A percentile compares a stretch with the other conserved stretches of the same genome.
Evolutionary conservation across 2,888 invertebrate genomes (phyloP).

Genomic region (Tridacna gigas): DNA sequence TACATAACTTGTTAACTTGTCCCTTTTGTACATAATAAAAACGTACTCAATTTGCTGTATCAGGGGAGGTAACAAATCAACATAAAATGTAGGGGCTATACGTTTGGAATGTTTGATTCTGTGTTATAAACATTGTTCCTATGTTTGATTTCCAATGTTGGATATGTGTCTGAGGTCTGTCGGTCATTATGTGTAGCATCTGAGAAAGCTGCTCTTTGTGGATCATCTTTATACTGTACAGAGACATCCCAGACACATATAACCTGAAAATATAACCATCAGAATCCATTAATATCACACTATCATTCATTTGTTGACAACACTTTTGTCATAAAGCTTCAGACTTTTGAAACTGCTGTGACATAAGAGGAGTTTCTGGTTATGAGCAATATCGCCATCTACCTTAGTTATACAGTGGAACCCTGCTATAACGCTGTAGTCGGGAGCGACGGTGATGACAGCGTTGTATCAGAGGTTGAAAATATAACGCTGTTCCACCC

Average conservation of each 20-base stretch:
- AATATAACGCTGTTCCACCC: too few species aligned
- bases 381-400: not conserved
- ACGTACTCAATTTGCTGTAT: too few species aligned
- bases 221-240: not conserved
- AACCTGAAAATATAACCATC: not conserved
- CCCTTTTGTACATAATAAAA: too few species aligned
- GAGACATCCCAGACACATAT: constrained; percentile 6
- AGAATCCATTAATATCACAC: not conserved
- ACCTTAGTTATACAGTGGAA: not conserved
- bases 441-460: too few species aligned
- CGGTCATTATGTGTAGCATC: not conserved
- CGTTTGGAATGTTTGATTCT: not conserved
- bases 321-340: not conserved
- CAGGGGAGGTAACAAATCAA: not conserved
- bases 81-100: not conserved
- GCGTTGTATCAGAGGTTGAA: too few species aligned
- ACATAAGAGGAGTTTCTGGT: not conserved
- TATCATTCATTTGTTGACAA: not conserved
- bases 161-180: not conserved
- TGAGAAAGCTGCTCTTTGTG: too few species aligned
- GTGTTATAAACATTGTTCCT: not conserved
- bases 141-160: constrained; percentile 7
- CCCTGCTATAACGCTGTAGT: too few species aligned
- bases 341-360: not conserved
- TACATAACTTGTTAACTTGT: too few species aligned